Evolutionary conservation across 1,140 invertebrate genomes (phyloP).

Genomic region (Hyposmocoma kahamanoa): DNA sequence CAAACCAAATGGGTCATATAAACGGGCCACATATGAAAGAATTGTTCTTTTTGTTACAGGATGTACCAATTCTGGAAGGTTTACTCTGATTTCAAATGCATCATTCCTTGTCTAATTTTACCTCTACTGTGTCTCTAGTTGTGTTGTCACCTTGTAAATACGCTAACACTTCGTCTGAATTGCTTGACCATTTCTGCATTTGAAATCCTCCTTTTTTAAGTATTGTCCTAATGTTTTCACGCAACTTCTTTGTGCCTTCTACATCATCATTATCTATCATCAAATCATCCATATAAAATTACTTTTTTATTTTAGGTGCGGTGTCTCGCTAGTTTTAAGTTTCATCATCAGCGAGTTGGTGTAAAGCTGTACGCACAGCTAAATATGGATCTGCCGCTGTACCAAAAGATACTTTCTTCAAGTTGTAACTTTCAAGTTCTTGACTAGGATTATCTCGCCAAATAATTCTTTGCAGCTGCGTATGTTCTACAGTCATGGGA

Average conservation of each 20-base stretch:
- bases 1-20: constrained; percentile 48
- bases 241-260: constrained; percentile 15
- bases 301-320: constrained; percentile 17
- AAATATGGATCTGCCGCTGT: constrained; percentile 34
- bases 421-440: constrained; percentile 24
- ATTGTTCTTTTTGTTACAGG: constrained; percentile 31
- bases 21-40: constrained; percentile 39
- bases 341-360: constrained; percentile 36
- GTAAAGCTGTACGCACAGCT: constrained; percentile 28
- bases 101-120: constrained; percentile 24
- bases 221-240: constrained; percentile 11
- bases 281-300: constrained; percentile 45
- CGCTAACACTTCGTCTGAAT: constrained; percentile 23
- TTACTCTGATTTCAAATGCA: constrained; percentile 23
- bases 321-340: constrained; percentile 13
- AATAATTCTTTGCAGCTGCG: constrained; percentile 44
- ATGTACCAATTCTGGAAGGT: constrained; percentile 14
- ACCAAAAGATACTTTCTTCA: constrained; percentile 35
- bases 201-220: constrained; percentile 39
- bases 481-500: constrained; percentile 16
- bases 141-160: constrained; percentile 9
- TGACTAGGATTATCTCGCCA: constrained; percentile 33
- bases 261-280: constrained; percentile 25
- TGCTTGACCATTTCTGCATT: constrained; percentile 50
- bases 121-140: constrained; percentile 16